phyloP scores from a whole-genome alignment of 2,113 vertebrate genomes.

The Corythaixoides concolor region DNA sequence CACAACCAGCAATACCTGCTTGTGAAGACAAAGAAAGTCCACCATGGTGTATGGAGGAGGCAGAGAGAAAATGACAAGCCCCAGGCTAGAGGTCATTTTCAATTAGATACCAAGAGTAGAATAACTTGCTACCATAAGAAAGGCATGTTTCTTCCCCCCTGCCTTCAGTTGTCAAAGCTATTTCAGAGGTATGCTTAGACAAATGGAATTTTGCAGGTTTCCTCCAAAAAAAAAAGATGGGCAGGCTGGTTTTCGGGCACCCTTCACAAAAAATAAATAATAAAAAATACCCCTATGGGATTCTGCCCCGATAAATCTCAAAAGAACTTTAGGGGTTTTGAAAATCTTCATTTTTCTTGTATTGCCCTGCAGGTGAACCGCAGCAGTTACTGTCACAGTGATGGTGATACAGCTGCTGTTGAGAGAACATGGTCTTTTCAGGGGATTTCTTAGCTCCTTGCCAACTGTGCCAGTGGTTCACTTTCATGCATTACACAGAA shows the following conservation, averaged over 20 bases:
- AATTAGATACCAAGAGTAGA: background rate
- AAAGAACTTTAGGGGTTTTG: background rate
- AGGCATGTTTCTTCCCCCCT: background rate
- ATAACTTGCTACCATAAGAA: background rate
- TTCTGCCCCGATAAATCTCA: background rate
- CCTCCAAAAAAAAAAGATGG: background rate
- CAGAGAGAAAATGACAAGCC: background rate
- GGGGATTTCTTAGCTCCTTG: background rate
- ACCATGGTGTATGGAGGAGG: background rate
- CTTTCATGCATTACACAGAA: background rate
- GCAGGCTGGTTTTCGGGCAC: background rate
- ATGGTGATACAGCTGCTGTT: background rate
- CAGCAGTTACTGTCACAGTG: too few relatives aligned
- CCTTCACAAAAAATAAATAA: background rate
- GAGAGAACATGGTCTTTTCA: background rate
- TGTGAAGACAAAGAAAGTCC: background rate
- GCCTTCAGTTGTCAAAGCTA: background rate
- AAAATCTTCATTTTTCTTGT: background rate
- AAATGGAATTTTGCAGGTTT: background rate
- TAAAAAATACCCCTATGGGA: rapidly evolving
- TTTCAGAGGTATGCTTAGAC: background rate
- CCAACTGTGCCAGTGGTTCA: background rate
- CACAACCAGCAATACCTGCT: background rate
- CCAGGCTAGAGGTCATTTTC: background rate
- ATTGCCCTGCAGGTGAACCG: background rate